Evolutionary conservation across 2,888 invertebrate genomes (phyloP).

Genomic region (Hirtodrosophila cameraria): DNA sequence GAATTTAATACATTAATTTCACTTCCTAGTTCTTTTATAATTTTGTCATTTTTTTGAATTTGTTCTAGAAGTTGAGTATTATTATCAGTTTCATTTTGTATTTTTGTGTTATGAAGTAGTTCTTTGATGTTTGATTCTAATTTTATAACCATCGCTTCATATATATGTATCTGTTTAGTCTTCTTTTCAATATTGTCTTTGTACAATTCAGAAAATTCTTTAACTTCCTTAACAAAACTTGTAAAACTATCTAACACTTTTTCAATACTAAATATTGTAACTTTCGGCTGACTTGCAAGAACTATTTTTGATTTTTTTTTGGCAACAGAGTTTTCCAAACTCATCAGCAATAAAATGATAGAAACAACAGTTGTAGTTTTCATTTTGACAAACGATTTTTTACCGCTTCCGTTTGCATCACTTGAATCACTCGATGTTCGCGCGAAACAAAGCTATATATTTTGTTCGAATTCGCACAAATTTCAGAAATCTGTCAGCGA

Average conservation of each 20-base stretch:
- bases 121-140: no score
- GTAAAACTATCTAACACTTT: no score
- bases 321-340: background rate
- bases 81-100: background rate
- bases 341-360: background rate
- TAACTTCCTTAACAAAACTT: no score
- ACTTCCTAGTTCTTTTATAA: rapidly evolving
- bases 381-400: background rate
- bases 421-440: background rate
- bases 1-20: background rate
- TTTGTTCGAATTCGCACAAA: background rate
- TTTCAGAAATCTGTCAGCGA: background rate
- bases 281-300: no score
- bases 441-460: background rate
- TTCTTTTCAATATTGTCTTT: background rate
- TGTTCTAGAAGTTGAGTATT: no score
- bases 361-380: background rate
- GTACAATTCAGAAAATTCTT: rapidly evolving
- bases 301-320: no score
- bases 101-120: background rate
- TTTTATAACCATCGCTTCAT: background rate
- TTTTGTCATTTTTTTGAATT: rapidly evolving
- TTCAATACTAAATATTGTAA: no score
- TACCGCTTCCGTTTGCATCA: background rate
- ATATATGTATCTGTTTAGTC: background rate